A percentile compares a stretch with the other conserved stretches of the same genome.
Conservation (phyloP, 2,888 invertebrate genomes). For the Apotomis betuletana region DNA sequence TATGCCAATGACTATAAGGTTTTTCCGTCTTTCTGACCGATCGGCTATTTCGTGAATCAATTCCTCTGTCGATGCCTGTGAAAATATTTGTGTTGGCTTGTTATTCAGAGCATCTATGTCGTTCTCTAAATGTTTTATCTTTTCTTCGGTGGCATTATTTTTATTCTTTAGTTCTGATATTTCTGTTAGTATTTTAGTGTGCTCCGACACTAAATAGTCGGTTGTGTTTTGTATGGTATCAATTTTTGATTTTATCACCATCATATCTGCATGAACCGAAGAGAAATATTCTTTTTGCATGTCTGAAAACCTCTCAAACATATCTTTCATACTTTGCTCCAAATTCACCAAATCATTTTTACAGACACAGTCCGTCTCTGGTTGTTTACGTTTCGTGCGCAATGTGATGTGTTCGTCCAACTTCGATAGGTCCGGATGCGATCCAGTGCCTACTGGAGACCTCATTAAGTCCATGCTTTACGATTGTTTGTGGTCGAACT, state of each 20-base stretch:
- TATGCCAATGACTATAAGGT: not conserved
- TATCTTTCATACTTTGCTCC: not conserved
- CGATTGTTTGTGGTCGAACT: not conserved
- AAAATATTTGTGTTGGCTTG: not conserved
- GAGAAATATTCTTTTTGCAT: not conserved
- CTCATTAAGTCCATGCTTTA: not conserved
- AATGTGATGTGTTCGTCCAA: not conserved
- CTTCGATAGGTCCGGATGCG: not conserved
- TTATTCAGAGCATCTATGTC: not conserved
- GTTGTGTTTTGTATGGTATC: not conserved
- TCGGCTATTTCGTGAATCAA: conserved; percentile 2
- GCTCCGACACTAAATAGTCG: not conserved
- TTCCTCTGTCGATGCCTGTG: not conserved
- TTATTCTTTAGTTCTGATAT: conserved; percentile 1
- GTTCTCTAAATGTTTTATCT: not conserved
- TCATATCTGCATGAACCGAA: not conserved
- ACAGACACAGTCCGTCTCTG: conserved; percentile 1
- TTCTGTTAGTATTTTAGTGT: not conserved
- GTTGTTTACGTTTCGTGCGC: conserved; percentile 4
- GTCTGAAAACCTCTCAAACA: not conserved
- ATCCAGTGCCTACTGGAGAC: not conserved
- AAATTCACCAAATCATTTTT: not conserved
- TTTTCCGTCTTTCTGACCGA: conserved; percentile 2
- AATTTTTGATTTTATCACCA: not conserved
- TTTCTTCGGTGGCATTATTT: not conserved